phyloP scores from a whole-genome alignment of 1,140 invertebrate species.

The Hyposmocoma kahamanoa region DNA sequence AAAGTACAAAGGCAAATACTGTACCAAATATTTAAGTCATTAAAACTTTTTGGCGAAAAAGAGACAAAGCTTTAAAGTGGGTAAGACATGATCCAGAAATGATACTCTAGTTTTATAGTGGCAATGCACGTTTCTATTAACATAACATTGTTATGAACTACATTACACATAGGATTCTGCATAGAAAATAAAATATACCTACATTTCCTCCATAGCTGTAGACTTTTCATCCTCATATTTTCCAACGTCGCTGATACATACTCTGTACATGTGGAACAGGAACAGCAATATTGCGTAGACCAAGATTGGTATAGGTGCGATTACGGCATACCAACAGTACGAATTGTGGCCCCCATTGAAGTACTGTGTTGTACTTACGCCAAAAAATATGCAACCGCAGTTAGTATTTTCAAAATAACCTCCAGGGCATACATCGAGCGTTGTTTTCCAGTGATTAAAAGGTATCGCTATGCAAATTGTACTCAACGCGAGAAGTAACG shows the following conservation, averaged over 20 bases:
- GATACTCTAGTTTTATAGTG: too few species aligned
- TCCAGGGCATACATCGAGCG: conserved; percentile 76
- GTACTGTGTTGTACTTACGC: conserved; percentile 73
- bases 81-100: too few species aligned
- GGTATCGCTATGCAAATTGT: conserved; percentile 74
- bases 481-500: conserved; percentile 68
- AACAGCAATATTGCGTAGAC: conserved; percentile 74
- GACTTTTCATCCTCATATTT: conserved; percentile 69
- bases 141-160: too few species aligned
- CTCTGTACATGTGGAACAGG: conserved; percentile 79
- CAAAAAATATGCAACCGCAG: conserved; percentile 81
- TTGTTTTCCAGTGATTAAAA: conserved; percentile 79
- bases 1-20: too few species aligned
- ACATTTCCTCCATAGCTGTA: conserved; percentile 74
- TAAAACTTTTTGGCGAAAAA: too few species aligned
- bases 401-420: conserved; percentile 69
- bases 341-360: conserved; percentile 80
- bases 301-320: conserved; percentile 74
- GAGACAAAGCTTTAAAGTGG: too few species aligned
- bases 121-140: too few species aligned
- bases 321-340: conserved; percentile 77
- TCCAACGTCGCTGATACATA: conserved; percentile 75
- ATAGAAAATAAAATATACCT: conserved; percentile 26
- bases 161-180: too few species aligned
- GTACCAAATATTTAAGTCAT: too few species aligned